A percentile compares a stretch with the other conserved stretches of the same genome.
phyloP scores from a whole-genome alignment of 2,113 vertebrate species.

The Forbesichthys agassizii region DNA sequence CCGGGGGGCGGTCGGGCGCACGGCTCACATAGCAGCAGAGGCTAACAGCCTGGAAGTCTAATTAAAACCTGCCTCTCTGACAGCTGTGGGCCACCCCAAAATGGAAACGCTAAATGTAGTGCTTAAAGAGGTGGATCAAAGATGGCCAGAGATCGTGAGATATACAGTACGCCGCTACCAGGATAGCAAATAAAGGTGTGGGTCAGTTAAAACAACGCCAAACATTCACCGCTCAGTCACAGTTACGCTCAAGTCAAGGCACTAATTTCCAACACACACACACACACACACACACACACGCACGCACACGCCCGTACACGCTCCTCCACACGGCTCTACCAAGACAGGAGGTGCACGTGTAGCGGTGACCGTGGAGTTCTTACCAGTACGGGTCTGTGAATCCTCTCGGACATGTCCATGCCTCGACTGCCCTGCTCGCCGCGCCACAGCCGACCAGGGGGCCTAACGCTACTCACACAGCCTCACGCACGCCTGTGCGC shows the following conservation, averaged over 20 bases:
- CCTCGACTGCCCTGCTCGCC: slow-evolving; percentile 70
- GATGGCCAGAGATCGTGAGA: slow-evolving; percentile 30
- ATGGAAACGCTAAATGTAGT: slow-evolving; percentile 63
- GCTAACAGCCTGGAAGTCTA: slow-evolving; percentile 71
- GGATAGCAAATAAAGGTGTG: not conserved
- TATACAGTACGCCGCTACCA: slow-evolving; percentile 3
- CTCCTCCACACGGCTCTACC: not conserved
- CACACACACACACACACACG: slow-evolving; percentile 6
- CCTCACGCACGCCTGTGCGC: slow-evolving; percentile 60
- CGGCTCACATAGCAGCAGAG: slow-evolving; percentile 46
- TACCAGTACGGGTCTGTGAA: slow-evolving; percentile 83
- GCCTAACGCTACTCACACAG: slow-evolving; percentile 64
- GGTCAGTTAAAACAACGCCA: not conserved
- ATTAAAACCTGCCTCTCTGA: slow-evolving; percentile 77
- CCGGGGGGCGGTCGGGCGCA: slow-evolving; percentile 25
- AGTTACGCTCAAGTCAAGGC: not conserved
- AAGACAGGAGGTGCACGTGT: slow-evolving; percentile 12
- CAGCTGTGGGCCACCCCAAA: slow-evolving; percentile 79
- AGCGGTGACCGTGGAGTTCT: slow-evolving; percentile 62
- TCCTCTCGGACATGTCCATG: slow-evolving; percentile 85
- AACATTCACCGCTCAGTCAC: slow-evolving; percentile 21
- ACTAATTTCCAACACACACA: not conserved
- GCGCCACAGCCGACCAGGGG: slow-evolving; percentile 71
- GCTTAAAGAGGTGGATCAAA: slow-evolving; percentile 39
- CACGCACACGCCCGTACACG: slow-evolving; percentile 5